Evolutionary conservation across 2,113 vertebrate genomes (phyloP), one percentile per base, ranked within the genome.

Genomic region (Chrysemys picta): DNA sequence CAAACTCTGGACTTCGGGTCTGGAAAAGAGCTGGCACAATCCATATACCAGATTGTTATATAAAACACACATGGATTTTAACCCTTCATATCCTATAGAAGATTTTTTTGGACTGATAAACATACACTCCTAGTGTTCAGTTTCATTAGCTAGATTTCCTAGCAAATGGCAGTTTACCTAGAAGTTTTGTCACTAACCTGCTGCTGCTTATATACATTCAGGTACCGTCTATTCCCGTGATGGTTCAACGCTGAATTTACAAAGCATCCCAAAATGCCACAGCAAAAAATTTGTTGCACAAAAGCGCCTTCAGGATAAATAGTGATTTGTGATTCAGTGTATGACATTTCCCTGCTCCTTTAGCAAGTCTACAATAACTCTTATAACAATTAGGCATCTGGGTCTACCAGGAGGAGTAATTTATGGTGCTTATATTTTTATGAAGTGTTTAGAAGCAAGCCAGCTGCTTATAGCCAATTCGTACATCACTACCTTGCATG

Each of bases 401-500:
- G 31, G 16, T 78, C 22, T 45, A 76, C 59, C 38, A 75, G 19
- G 38, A 87, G 59, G 83, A 81, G 16, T 81, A 52, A 84, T 52
- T 87, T 22, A 21, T 4, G 59, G 16, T 21, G 80, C 27, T 80
- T 79, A 16, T 38, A 10, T 38, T 91, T 91, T 62, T 65, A 6
- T 81, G 80, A n/a, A 80, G 35, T 45, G n/a, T 87, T 75, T 69
- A 78, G 42, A 54, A 89, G 75, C 10, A 27, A 47, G 84, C 0
- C 35, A 81, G 8, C 72, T 91, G 80, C 65, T 65, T 21, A 3
- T 7, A 80, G 79, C 19, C n/a, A 31, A 3, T 31, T 21, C 38
- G 47, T 27, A 3, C 0, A 1, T 75, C 17, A 52, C 86, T n/a
- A 1, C 22, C 22, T 45, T 50, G 47, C 31, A 0, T 8, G 57